Percentiles rank a stretch among this genome's conserved stretches.
Conservation (phyloP, 2,888 invertebrate genomes). For the Zygaena filipendulae region DNA sequence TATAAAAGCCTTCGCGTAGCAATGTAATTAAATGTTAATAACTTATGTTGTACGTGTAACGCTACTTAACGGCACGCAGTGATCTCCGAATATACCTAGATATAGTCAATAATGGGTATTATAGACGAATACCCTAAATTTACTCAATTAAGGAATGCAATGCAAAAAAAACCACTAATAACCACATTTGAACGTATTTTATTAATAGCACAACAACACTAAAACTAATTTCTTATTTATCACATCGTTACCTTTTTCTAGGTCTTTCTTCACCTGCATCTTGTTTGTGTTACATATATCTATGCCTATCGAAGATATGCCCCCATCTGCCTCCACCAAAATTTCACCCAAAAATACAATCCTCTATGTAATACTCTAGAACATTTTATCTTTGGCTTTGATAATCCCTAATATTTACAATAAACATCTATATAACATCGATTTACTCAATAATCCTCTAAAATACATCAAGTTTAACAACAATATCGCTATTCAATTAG, state of each 20-base stretch:
- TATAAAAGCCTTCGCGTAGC: constrained; percentile 46
- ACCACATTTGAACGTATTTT: constrained; percentile 62
- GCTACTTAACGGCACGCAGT: no score
- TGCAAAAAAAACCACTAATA: constrained; percentile 25
- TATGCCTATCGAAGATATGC: constrained; percentile 56
- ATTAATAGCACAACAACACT: constrained; percentile 69
- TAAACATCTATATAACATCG: constrained; percentile 69
- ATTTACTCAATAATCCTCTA: constrained; percentile 66
- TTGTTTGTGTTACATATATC: no score
- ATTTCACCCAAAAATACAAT: constrained; percentile 69
- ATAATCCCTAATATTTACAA: constrained; percentile 57
- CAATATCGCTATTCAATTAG: constrained; percentile 54
- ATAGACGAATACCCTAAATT: no score
- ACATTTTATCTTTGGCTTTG: constrained; percentile 44
- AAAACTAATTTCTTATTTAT: constrained; percentile 52
- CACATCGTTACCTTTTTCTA: constrained; percentile 54
- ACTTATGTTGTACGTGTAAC: constrained; percentile 36
- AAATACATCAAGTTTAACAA: constrained; percentile 67
- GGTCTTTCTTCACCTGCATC: no score
- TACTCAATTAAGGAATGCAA: no score
- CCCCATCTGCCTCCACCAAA: constrained; percentile 47
- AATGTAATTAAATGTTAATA: constrained; percentile 44
- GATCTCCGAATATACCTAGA: no score
- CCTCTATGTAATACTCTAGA: constrained; percentile 60
- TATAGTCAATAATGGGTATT: no score